Evolutionary conservation across 2,113 vertebrate species (phyloP).

Genomic region (Oreochromis niloticus): DNA sequence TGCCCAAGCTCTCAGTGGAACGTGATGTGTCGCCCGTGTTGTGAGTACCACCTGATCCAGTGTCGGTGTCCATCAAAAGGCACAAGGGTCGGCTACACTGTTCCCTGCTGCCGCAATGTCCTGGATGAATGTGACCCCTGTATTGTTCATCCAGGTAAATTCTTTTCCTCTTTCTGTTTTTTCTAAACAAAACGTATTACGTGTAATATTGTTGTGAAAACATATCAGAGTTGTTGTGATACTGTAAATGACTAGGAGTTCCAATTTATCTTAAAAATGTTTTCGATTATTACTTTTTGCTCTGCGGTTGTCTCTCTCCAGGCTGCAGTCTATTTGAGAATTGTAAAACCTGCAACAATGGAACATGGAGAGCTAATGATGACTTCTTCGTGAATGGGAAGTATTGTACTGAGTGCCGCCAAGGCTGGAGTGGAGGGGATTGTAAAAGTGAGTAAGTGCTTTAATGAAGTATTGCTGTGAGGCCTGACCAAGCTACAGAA

Average conservation of each 20-base stretch:
- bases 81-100: conserved; percentile 83
- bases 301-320: neutral
- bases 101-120: conserved; percentile 89
- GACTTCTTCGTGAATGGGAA: conserved; percentile 87
- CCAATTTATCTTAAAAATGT: neutral
- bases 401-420: conserved; percentile 84
- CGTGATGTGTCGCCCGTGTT: conserved; percentile 89
- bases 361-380: conserved; percentile 84
- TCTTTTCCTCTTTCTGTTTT: neutral
- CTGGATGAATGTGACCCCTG: conserved; percentile 90
- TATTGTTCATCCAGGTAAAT: conserved; percentile 86
- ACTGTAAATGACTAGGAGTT: neutral
- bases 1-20: conserved; percentile 87
- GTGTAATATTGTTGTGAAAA: neutral
- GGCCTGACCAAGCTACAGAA: neutral
- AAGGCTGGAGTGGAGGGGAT: conserved; percentile 90
- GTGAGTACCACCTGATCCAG: conserved; percentile 85
- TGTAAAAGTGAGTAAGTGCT: conserved; percentile 81
- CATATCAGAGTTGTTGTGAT: neutral
- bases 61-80: conserved; percentile 83
- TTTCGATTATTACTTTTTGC: neutral
- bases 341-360: conserved; percentile 87
- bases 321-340: conserved; percentile 88
- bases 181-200: neutral
- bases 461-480: neutral